Base-by-base conservation (phyloP, 2,888 invertebrate species). In the Eristalis intricaria region DNA sequence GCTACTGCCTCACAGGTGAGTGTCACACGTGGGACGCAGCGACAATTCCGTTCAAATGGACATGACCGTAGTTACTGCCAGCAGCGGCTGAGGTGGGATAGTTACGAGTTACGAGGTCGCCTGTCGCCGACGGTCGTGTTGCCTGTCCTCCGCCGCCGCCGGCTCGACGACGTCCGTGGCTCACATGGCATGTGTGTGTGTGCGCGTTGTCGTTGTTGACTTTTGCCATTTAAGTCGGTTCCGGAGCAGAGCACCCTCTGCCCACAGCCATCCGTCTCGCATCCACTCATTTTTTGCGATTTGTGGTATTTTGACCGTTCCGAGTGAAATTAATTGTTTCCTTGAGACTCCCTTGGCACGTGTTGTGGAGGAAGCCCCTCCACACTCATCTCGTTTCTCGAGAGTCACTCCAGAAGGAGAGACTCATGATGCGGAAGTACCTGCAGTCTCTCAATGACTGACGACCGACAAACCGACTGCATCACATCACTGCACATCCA, bases 1-100 rank as follows among this genome's bases (percentile, higher is more conserved):
- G 81, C 82, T 86, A 78, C 81, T 74, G 85, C 78, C 77, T 56
- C 70, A 40, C 78, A 86, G 83, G 83, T 86, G 86, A 83, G 75
- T 78, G 77, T 43, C 78, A 78, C 50, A 78, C 78, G 86, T 86
- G 86, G 86, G 86, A 83, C 71, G 83, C 13, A 70, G 73, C 66
- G n/a, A 86, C 78, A 74, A 61, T 64, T 85, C 73, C 77, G 69
- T 78, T 43, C 78, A 56, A 66, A 40, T 75, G 75, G 78, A 79
- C 70, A 68, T 76, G 66, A 76, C 70, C 71, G 40, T 43, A 19
- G 29, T 65, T 22, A 71, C 38, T 38, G 29, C 8, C 32, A 32
- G 32, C 60, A 15, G 23, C 60, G 60, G 60, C 60, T 7, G 26
- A 23, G 60, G 60, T 13, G 26, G 60, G 26, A 26, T 8, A 29